phyloP scores from a whole-genome alignment of 1,140 invertebrate genomes.

The Lordiphosa mommai region DNA sequence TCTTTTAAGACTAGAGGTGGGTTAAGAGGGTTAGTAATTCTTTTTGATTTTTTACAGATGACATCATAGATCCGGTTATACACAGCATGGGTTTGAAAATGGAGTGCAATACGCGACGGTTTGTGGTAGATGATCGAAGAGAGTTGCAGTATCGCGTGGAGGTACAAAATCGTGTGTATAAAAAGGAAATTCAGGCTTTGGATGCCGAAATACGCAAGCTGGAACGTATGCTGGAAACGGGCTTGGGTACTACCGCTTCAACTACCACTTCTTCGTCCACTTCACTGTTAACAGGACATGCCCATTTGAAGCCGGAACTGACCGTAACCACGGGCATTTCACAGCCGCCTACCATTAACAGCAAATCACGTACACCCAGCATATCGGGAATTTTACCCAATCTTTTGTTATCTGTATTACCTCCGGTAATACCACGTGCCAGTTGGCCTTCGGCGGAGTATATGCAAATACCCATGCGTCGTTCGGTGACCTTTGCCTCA shows the following conservation, averaged over 20 bases:
- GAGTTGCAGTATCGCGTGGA: conserved; percentile 92
- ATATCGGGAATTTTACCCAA: conserved; percentile 85
- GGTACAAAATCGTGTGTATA: conserved; percentile 94
- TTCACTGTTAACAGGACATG: conserved; percentile 79
- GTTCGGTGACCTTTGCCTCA: conserved; percentile 84
- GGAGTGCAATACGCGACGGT: conserved; percentile 91
- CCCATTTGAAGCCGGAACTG: conserved; percentile 80
- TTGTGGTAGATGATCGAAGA: conserved; percentile 86
- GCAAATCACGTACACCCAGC: conserved; percentile 82
- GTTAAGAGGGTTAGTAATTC: neutral
- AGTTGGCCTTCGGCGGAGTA: conserved; percentile 87
- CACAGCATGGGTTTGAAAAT: conserved; percentile 93
- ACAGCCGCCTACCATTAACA: conserved; percentile 19
- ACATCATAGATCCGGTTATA: conserved; percentile 89
- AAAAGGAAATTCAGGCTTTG: conserved; percentile 88
- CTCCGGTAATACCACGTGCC: conserved; percentile 86
- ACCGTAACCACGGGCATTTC: conserved; percentile 48
- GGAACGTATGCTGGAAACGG: conserved; percentile 84
- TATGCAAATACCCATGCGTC: conserved; percentile 81
- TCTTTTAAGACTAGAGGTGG: conserved; percentile 9
- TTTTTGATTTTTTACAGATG: conserved; percentile 69
- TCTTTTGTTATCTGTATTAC: conserved; percentile 85
- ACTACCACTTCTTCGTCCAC: conserved; percentile 82
- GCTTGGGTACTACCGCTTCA: conserved; percentile 81
- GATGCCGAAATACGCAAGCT: conserved; percentile 89